A percentile compares a stretch with the other conserved stretches of the same genome.
Conservation (phyloP, 1,140 invertebrate species). For the Zaprionus taronus region DNA sequence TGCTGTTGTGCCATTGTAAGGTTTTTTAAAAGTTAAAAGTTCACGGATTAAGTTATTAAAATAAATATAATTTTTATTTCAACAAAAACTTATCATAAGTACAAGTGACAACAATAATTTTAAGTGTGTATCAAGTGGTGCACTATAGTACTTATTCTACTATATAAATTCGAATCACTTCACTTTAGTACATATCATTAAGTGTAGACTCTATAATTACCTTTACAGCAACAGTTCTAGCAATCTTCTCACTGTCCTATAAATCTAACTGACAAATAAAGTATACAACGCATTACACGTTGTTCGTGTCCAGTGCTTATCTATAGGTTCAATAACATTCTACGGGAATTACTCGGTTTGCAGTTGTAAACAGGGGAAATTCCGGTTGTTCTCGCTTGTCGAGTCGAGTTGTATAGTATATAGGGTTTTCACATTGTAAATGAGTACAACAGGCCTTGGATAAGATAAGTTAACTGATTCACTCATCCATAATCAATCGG, state of each 20-base stretch:
- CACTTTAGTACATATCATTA: background rate
- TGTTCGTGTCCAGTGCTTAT: slow-evolving; percentile 9
- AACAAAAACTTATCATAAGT: too few species aligned
- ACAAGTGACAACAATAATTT: too few species aligned
- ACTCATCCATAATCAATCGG: background rate
- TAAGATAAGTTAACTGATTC: slow-evolving; percentile 35
- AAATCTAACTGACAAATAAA: background rate
- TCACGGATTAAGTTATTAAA: too few species aligned
- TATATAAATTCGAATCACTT: background rate
- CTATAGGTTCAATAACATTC: slow-evolving; percentile 13
- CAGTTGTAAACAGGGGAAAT: slow-evolving; percentile 4
- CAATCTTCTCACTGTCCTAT: background rate
- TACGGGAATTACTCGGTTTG: background rate
- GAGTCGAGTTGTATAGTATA: background rate
- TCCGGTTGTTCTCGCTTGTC: slow-evolving; percentile 1
- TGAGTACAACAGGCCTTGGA: slow-evolving; percentile 14
- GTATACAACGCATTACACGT: background rate
- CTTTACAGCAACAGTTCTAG: background rate
- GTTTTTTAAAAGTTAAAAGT: too few species aligned
- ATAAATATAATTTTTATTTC: too few species aligned
- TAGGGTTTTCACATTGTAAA: slow-evolving; percentile 31
- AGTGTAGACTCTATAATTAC: background rate
- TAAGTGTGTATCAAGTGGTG: background rate
- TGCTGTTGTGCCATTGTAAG: too few species aligned
- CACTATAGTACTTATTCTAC: too few species aligned